Conservation (phyloP, 2,888 invertebrate genomes). For the Cerastoderma edule region DNA sequence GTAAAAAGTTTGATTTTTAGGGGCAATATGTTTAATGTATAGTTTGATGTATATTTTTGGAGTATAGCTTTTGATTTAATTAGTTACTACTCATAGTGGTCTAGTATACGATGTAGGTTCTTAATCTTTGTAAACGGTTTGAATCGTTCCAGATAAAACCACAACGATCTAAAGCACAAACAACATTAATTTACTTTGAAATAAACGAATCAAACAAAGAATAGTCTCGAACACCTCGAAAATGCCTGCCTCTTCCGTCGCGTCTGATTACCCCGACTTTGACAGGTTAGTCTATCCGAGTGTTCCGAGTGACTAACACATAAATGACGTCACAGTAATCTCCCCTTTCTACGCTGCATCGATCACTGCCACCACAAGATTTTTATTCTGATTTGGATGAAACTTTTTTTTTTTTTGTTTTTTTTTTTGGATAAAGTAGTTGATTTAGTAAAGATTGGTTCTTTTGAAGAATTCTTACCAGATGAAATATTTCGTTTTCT, state of each 20-base stretch:
- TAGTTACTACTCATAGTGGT: neutral
- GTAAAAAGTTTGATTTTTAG: no score
- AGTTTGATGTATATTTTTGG: no score
- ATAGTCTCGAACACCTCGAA: no score
- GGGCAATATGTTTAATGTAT: no score
- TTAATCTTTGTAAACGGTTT: neutral
- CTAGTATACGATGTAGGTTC: neutral
- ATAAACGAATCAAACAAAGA: neutral
- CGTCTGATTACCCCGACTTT: conserved; percentile 34
- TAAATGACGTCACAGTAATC: neutral
- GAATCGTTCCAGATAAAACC: neutral
- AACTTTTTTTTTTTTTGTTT: neutral
- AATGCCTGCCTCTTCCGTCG: conserved; percentile 39
- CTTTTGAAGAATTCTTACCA: neutral
- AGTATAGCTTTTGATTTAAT: no score
- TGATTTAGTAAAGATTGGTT: neutral
- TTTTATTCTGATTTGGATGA: neutral
- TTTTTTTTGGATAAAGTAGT: neutral
- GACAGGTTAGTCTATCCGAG: conserved; percentile 26
- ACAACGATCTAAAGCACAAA: neutral
- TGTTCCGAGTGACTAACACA: neutral
- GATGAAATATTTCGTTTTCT: no score
- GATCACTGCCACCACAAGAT: neutral
- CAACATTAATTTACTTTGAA: conserved; percentile 1
- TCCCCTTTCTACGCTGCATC: neutral